Evolutionary conservation across 2,888 invertebrate genomes (phyloP).

Genomic region (Erebia palarica): DNA sequence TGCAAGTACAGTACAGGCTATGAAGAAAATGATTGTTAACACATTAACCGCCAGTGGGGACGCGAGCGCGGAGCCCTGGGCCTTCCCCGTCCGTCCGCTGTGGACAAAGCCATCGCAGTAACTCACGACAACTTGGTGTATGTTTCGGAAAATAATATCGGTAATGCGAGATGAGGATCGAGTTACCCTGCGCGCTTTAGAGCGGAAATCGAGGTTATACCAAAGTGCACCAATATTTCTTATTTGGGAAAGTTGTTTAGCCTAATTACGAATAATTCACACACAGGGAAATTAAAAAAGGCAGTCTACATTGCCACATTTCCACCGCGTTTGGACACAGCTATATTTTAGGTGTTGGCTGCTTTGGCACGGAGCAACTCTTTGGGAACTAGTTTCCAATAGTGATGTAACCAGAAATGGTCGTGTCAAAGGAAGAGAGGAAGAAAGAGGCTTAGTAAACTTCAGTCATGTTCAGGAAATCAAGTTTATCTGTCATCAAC

Average conservation of each 20-base stretch:
- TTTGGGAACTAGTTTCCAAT: too few species aligned
- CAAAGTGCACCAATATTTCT: slow-evolving; percentile 38
- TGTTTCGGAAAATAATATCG: slow-evolving; percentile 66
- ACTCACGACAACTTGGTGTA: slow-evolving; percentile 59
- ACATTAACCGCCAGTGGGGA: slow-evolving; percentile 81
- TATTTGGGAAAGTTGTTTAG: slow-evolving; percentile 19
- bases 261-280: background rate
- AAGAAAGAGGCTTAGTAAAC: too few species aligned
- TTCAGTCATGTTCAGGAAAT: too few species aligned
- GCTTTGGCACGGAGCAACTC: too few species aligned
- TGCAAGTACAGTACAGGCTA: slow-evolving; percentile 19
- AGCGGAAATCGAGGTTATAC: slow-evolving; percentile 63
- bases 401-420: too few species aligned
- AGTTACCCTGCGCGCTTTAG: slow-evolving; percentile 63
- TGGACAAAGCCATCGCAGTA: slow-evolving; percentile 64
- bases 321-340: too few species aligned
- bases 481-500: background rate
- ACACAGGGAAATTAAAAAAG: background rate
- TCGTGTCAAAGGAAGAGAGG: too few species aligned
- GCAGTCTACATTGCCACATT: background rate
- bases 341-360: too few species aligned
- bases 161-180: slow-evolving; percentile 66
- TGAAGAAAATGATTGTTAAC: slow-evolving; percentile 72
- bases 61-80: slow-evolving; percentile 71
- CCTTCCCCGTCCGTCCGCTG: slow-evolving; percentile 53